A percentile compares a stretch with the other conserved stretches of the same genome.
Evolutionary conservation across 1,140 invertebrate genomes (phyloP).

Genomic region (Globodera ellingtonae): DNA sequence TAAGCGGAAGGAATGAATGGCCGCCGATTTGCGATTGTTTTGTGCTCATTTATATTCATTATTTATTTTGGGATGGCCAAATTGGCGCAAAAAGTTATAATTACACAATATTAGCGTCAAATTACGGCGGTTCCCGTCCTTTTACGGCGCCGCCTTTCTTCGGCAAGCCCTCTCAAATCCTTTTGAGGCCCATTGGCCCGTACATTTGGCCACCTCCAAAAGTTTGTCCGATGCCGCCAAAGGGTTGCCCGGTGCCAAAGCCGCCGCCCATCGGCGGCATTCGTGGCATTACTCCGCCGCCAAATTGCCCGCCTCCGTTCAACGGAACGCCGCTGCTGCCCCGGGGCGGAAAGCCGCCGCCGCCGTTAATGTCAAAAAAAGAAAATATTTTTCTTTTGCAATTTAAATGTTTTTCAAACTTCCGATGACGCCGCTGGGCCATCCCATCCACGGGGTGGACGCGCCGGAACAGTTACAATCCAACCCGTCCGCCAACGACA

Average conservation of each 20-base stretch:
- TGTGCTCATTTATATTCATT: too few species aligned
- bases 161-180: neutral
- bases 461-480: conserved; percentile 52
- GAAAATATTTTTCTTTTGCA: neutral
- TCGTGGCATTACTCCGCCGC: neutral
- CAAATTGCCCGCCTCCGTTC: conserved; percentile 3
- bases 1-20: too few species aligned
- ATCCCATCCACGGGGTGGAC: conserved; percentile 32
- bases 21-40: too few species aligned
- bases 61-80: too few species aligned
- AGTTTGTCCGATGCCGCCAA: neutral
- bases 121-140: too few species aligned
- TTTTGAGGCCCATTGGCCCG: neutral
- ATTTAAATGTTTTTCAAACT: neutral
- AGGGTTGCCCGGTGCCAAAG: neutral
- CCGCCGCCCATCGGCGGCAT: neutral
- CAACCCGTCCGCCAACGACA: conserved; percentile 47
- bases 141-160: too few species aligned
- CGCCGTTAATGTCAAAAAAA: neutral
- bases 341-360: neutral
- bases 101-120: too few species aligned
- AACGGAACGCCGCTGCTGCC: neutral
- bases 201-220: neutral
- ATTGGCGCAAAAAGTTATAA: too few species aligned
- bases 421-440: conserved; percentile 11